These are phyloP conservation scores for Dicyrtoma fusca DNA, from an alignment of 2,888 invertebrate genomes.

Conservation along the genomic window DNA sequence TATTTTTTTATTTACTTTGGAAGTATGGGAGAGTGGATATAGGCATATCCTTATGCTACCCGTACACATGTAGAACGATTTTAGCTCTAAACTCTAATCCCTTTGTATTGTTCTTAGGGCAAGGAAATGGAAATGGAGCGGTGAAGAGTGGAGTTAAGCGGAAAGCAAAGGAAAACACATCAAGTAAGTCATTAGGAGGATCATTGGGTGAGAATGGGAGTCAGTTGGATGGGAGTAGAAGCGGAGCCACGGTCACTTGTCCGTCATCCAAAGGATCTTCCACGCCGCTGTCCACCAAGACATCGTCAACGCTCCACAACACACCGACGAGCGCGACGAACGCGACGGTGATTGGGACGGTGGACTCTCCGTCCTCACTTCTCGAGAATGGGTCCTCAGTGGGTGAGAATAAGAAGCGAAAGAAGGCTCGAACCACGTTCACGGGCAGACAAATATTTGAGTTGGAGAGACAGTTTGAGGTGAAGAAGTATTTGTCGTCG, in stretches of 20 bases:
- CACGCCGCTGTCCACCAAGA: background rate
- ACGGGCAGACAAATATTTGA: conserved; percentile 96
- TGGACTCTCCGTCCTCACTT: conserved; percentile 17
- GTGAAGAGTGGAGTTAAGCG: conserved; percentile 37
- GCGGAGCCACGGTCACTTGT: background rate
- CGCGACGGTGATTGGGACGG: background rate
- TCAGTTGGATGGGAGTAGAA: background rate
- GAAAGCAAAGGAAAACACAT: conserved; percentile 42
- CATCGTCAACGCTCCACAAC: background rate
- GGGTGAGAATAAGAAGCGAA: conserved; percentile 66
- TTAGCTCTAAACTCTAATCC: background rate
- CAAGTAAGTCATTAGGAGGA: conserved; percentile 36
- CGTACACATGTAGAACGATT: too few relatives aligned
- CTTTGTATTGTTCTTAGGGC: conserved; percentile 14
- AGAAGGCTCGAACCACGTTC: conserved; percentile 92
- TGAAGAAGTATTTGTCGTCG: conserved; percentile 93
- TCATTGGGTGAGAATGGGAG: conserved; percentile 30
- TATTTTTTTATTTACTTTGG: too few relatives aligned
- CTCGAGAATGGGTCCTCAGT: conserved; percentile 14
- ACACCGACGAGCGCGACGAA: background rate
- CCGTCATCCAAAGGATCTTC: background rate
- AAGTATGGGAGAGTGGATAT: too few relatives aligned
- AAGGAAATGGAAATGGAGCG: conserved; percentile 9
- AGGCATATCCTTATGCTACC: too few relatives aligned
- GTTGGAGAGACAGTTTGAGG: conserved; percentile 89